Evolutionary conservation across 2,113 vertebrate genomes (phyloP), one percentile per base, ranked within the genome.

Genomic region (Chloropsis cyanopogon): DNA sequence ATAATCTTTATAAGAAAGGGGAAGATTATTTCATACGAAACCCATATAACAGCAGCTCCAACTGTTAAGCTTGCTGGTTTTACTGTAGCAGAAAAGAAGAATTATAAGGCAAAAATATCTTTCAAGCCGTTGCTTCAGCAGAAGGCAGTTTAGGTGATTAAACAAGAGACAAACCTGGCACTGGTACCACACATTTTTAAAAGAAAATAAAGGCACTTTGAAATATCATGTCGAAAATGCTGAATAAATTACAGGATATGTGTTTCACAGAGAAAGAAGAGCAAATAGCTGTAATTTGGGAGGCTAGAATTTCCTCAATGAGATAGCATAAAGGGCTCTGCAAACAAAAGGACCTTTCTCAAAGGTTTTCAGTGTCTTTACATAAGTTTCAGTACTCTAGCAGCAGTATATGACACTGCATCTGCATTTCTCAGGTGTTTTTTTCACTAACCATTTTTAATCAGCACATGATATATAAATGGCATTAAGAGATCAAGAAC

Each of bases 321-420:
- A 92, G 76, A 83, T 1, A 82, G 56, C 72, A 87, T 44, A 92
- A 88, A 92, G 76, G 78, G 46, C 9, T 75, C 42, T 71, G n/a
- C 14, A 44, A 86, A 96, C 94, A 95, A 97, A 95, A 90, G 86
- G 47, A 91, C 84, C 92, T 87, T 95, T 97, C 86, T 93, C 59
- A 70, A 60, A 86, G 42, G n/a, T 84, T 86, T 93, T 80, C 86
- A 64, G 66, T 44, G 50, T 75, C 66, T 82, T 76, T 28, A 89
- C 21, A 54, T 37, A 35, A 75, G 84, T 80, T 94, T 86, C 85
- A 91, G 29, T 86, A 73, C 26, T 73, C n/a, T 14, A 85, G 71
- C 3, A 39, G 20, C 25, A 69, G 39, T 33, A 44, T 37, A 76
- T 8, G 18, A 52, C 61, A 79, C 10, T 28, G 31, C 26, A 46